Evolutionary conservation across 2,113 vertebrate genomes (phyloP), one percentile per base, ranked within the genome.

Genomic region (Poeciliopsis turrubarensis): DNA sequence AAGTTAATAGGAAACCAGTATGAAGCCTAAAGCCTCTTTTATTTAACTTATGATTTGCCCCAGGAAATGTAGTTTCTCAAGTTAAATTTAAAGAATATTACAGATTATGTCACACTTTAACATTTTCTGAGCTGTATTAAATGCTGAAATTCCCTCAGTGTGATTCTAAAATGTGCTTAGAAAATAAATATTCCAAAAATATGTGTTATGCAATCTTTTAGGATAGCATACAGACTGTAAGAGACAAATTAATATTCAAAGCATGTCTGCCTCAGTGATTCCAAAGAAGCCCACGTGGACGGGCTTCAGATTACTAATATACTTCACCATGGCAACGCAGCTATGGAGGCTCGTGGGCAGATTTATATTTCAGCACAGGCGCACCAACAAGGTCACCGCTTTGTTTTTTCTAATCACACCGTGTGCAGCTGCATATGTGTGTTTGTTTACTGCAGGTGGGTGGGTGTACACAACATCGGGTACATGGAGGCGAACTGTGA

Each of bases 361-460:
- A 84, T 87, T 78, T 84, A 81, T 66, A 64, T 60, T 64, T 62
- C 22, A 57, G 25, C 12, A 70, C 67, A 77, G 69, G 29, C 17
- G 39, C 60, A 73, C 63, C 31, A 60, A 77, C 80, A 91, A 87
- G 82, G 82, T 89, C 85, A 80, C 17, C 32, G 62, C 74, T 75
- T 60, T 60, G 68, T 63, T 87, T 70, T 57, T 67, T 32, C 27
- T 81, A 63, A 78, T 82, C 68, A 78, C 27, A 29, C 19, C 37
- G n/a, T 8, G 64, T 79, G 69, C 51, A n/a, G 14, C 12, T 77
- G 78, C 25, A 37, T 29, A 5, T 74, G 13, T 66, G 60, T 44
- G 41, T 77, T 61, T 72, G 47, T 70, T 19, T 69, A 30, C 60
- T 31, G 19, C 31, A 41, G n/a, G 70, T 68, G 9, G n/a, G 70